A percentile compares a stretch with the other conserved stretches of the same genome.
phyloP scores from a whole-genome alignment of 2,888 invertebrate species.

The Encarsia formosa region DNA sequence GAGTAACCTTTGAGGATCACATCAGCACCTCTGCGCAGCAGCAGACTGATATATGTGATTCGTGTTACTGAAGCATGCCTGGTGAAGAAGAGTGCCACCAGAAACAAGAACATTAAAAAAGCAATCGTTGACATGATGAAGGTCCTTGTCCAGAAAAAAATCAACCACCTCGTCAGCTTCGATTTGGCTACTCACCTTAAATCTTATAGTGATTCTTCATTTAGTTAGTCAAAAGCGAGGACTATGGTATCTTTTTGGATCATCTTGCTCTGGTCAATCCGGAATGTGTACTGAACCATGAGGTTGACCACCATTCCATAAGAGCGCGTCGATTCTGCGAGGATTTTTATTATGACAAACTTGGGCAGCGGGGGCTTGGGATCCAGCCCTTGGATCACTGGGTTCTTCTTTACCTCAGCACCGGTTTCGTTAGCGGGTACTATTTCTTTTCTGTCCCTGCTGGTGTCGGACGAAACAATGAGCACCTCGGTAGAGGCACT shows the following conservation, averaged over 20 bases:
- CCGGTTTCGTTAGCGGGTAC: background rate
- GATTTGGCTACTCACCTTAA: too few relatives aligned
- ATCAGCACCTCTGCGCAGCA: too few relatives aligned
- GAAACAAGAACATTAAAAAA: too few relatives aligned
- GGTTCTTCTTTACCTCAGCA: slow-evolving; percentile 37
- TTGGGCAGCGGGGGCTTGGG: slow-evolving; percentile 65
- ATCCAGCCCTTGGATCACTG: slow-evolving; percentile 45
- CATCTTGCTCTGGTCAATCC: slow-evolving; percentile 59
- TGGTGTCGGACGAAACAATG: slow-evolving; percentile 41
- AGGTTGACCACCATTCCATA: slow-evolving; percentile 72
- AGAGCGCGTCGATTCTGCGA: slow-evolving; percentile 76
- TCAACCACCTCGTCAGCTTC: too few relatives aligned
- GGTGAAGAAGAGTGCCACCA: too few relatives aligned
- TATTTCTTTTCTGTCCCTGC: slow-evolving; percentile 47
- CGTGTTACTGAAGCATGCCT: too few relatives aligned
- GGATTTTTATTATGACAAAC: slow-evolving; percentile 68
- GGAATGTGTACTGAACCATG: slow-evolving; percentile 67
- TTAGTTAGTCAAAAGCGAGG: slow-evolving; percentile 69
- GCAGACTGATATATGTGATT: too few relatives aligned
- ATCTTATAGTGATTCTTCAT: too few relatives aligned
- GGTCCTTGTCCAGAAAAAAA: too few relatives aligned
- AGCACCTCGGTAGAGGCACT: slow-evolving; percentile 34
- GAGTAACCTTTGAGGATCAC: too few relatives aligned
- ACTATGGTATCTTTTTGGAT: slow-evolving; percentile 66
- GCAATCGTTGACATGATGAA: too few relatives aligned